Conservation (phyloP, 2,113 vertebrate genomes). For the Cichladusa arquata region DNA sequence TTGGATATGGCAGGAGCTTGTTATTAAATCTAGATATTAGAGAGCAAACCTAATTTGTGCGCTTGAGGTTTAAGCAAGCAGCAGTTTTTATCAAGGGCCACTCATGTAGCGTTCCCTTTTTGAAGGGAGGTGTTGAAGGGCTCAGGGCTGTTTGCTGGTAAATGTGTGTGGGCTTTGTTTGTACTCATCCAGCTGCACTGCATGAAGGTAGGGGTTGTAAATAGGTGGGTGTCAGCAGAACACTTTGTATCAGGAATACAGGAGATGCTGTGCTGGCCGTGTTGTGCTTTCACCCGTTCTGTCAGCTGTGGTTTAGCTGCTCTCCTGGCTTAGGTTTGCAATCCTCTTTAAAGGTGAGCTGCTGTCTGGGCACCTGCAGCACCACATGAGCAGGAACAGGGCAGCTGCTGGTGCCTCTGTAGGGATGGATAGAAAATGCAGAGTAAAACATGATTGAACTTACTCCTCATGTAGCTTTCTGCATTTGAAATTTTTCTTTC, state of each 20-base stretch:
- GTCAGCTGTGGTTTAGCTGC: neutral
- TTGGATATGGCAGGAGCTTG: neutral
- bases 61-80: neutral
- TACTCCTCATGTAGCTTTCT: neutral
- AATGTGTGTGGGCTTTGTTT: rapidly evolving
- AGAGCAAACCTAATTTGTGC: neutral
- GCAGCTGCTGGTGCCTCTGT: neutral
- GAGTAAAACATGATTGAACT: neutral
- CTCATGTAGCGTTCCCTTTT: neutral
- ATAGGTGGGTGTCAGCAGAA: neutral
- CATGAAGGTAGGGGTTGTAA: neutral
- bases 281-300: neutral
- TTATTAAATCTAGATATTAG: neutral
- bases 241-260: neutral
- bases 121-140: neutral
- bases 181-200: rapidly evolving
- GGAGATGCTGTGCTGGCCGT: neutral
- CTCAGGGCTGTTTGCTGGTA: neutral
- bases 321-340: neutral
- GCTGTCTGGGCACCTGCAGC: neutral
- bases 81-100: neutral
- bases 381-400: rapidly evolving
- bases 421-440: neutral
- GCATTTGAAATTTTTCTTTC: neutral
- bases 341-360: neutral